A percentile compares a stretch with the other conserved stretches of the same genome.
These are phyloP conservation scores for Psophia crepitans DNA, from an alignment of 2,113 vertebrate genomes.

Conservation along the genomic window DNA sequence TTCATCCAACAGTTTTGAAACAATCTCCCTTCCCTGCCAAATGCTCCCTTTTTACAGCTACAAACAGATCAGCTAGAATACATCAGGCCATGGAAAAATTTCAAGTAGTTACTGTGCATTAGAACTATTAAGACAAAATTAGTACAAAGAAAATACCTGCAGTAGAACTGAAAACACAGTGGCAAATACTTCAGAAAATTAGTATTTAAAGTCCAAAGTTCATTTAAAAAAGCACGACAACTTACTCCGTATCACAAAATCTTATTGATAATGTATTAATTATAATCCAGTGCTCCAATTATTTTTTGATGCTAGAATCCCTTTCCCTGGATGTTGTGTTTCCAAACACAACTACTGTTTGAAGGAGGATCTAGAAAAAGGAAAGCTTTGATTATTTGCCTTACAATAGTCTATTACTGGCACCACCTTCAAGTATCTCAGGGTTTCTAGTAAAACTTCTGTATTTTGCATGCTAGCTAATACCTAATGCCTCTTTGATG, in stretches of 20 bases:
- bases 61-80: neutral
- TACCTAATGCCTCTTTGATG: neutral
- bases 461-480: neutral
- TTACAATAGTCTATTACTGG: neutral
- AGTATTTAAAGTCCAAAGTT: neutral
- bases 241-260: neutral
- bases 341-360: neutral
- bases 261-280: neutral
- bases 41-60: neutral
- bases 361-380: neutral
- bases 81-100: neutral
- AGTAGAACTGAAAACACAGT: neutral
- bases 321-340: neutral
- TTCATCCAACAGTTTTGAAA: slow-evolving; percentile 20
- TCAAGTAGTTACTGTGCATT: neutral
- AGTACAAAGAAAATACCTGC: neutral
- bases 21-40: neutral
- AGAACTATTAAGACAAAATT: neutral
- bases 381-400: neutral
- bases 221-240: neutral
- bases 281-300: neutral
- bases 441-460: neutral
- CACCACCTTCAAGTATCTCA: neutral
- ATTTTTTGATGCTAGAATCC: neutral
- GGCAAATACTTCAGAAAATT: neutral